Conservation (phyloP, 1,140 invertebrate species). For the Papilio polytes region DNA sequence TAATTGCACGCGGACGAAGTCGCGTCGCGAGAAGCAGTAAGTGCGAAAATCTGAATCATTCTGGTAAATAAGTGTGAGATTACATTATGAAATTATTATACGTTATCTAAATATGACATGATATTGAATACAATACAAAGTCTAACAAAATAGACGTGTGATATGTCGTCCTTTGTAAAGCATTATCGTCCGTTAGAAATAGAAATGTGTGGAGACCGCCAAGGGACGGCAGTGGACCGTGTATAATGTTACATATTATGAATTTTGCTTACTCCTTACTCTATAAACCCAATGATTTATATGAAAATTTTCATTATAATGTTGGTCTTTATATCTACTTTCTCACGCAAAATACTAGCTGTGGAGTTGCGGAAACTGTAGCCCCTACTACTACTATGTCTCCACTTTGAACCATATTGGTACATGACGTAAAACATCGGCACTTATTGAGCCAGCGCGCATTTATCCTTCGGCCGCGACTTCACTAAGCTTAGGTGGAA, state of each 20-base stretch:
- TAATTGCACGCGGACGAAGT: no score
- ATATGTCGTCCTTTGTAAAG: background rate
- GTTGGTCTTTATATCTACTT: background rate
- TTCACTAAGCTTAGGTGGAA: no score
- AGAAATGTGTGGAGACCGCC: conserved; percentile 1
- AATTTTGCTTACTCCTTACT: background rate
- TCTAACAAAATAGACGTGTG: background rate
- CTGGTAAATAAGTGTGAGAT: no score
- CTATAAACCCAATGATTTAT: background rate
- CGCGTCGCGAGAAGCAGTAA: no score
- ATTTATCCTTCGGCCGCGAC: no score
- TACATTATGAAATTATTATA: background rate
- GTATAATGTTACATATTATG: background rate
- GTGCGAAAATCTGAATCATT: no score
- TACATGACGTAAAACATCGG: no score
- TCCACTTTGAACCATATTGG: no score
- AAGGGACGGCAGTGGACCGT: background rate
- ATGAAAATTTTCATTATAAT: background rate
- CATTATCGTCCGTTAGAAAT: background rate
- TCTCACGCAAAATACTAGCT: no score
- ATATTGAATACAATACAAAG: background rate
- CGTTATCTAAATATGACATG: background rate
- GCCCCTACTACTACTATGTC: no score
- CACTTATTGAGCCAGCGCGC: no score
- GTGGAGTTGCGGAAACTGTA: no score